Base-by-base conservation (phyloP, 2,888 invertebrate genomes). In the Lasioglossum vierecki region DNA sequence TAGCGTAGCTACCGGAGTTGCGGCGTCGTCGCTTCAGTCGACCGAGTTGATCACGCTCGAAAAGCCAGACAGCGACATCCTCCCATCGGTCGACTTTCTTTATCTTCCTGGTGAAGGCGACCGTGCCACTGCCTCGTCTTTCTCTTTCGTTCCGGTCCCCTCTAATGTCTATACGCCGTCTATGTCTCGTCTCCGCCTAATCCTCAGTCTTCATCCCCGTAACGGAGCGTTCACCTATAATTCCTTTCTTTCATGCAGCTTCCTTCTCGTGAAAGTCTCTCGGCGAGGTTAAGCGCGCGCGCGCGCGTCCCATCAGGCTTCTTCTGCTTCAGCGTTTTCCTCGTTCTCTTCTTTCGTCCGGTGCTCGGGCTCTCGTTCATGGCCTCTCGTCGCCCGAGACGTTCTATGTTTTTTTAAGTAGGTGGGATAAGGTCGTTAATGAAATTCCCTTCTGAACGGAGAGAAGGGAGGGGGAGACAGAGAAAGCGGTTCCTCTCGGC, bases 31-130 rank as follows among this genome's bases (percentile, higher is more conserved):
- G 76, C 81, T 79, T 91, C 91, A 79, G 68, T 82, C 84, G 84
- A 88, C 88, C 89, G 88, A 88, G 85, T 90, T 91, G 89, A 92
- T 92, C 90, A 88, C 88, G 86, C 88, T 81, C 83, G 75, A 85
- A 85, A 85, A 91, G 81, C 78, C 87, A 81, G 84, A 82, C 87
- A 92, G 90, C 84, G 91, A 90, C 18, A 72, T 41, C 66, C 4
- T n/a, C 57, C 35, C 66, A 3, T n/a, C 60, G 60, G 30, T 30
- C 15, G 44, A 18, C 88, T 76, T 80, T 74, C 63, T 72, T 63
- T 57, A 76, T 77, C 73, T 49, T 60, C 63, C 49, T 46, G 41
- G 30, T 1, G 57, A 3, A 57, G 57, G 57, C 57, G 57, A 70
- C 49, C 18, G 3, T 35, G 18, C 5, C 66, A 18, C 35, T 13